Base-by-base conservation (phyloP, 2,113 vertebrate genomes). In the Callionymus lyra region DNA sequence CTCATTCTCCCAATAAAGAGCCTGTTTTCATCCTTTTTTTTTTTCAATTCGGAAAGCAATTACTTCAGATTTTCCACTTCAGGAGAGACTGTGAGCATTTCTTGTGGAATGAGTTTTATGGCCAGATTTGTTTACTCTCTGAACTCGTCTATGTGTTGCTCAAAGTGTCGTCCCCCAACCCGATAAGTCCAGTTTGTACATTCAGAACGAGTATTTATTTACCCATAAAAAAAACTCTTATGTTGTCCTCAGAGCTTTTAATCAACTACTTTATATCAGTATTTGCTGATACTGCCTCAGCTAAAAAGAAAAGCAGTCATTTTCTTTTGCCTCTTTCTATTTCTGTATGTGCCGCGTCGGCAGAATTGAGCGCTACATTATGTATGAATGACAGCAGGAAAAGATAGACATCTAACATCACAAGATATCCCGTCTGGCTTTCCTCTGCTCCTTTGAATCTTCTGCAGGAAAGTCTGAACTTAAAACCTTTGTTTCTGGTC, bases 61-160 rank as follows among this genome's bases (percentile, higher is more conserved):
- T 83, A 84, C 76, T 82, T 84, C 67, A 79, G 82, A 81, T 82
- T 81, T 84, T 82, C 81, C 84, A 84, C 81, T 83, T 80, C 71
- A 80, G 65, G 68, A 69, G 53, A 76, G 49, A 60, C 40, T 50
- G 50, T 53, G 61, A 75, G 62, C 50, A 16, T 38, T 38, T 16
- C 13, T n/a, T 15, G 16, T 9, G 15, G n/a, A 36, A 36, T 12
- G n/a, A n/a, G n/a, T n/a, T n/a, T n/a, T n/a, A n/a, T n/a, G n/a
- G n/a, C n/a, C n/a, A n/a, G n/a, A n/a, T n/a, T n/a, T n/a, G n/a
- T n/a, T n/a, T n/a, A n/a, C n/a, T n/a, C n/a, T n/a, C n/a, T n/a
- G n/a, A n/a, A n/a, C n/a, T n/a, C n/a, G n/a, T n/a, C n/a, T n/a
- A n/a, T n/a, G n/a, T n/a, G n/a, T n/a, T n/a, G n/a, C n/a, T n/a